Conservation (phyloP, 2,113 vertebrate genomes). For the Pardalotus punctatus region DNA sequence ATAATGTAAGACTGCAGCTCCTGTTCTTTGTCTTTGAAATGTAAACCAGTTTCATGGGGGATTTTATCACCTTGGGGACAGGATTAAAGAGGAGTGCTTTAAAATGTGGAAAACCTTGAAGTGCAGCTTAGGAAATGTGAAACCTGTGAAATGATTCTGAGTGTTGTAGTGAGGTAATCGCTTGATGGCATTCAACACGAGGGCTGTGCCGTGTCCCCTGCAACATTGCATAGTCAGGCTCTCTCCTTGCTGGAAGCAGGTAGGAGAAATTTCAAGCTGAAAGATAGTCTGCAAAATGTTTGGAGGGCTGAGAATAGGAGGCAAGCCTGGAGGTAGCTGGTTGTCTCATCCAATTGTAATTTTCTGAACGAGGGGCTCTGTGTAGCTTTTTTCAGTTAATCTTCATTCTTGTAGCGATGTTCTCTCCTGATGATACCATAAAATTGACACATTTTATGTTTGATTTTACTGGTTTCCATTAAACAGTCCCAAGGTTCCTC, state of each 20-base stretch:
- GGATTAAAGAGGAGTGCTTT: background rate
- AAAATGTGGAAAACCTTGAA: background rate
- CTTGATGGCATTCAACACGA: rapidly evolving
- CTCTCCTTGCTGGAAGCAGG: background rate
- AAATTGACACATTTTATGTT: background rate
- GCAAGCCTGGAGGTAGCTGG: background rate
- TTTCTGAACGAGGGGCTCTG: background rate
- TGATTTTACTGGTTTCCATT: background rate
- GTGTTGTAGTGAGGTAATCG: background rate
- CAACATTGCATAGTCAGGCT: background rate
- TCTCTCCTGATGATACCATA: background rate
- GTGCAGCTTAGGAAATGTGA: background rate
- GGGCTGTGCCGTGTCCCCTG: background rate
- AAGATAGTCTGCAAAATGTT: background rate
- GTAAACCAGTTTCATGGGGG: background rate
- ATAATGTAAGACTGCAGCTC: constrained; percentile 77
- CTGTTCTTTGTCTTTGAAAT: background rate
- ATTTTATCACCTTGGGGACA: background rate
- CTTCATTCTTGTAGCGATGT: background rate
- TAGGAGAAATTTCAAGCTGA: background rate
- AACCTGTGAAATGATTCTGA: background rate
- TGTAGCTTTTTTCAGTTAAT: background rate
- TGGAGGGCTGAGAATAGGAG: background rate
- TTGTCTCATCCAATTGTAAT: background rate
- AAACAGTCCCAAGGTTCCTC: background rate